A percentile compares a stretch with the other conserved stretches of the same genome.
These are phyloP conservation scores for Pomacea canaliculata DNA, from an alignment of 2,888 invertebrate genomes.

Conservation along the genomic window DNA sequence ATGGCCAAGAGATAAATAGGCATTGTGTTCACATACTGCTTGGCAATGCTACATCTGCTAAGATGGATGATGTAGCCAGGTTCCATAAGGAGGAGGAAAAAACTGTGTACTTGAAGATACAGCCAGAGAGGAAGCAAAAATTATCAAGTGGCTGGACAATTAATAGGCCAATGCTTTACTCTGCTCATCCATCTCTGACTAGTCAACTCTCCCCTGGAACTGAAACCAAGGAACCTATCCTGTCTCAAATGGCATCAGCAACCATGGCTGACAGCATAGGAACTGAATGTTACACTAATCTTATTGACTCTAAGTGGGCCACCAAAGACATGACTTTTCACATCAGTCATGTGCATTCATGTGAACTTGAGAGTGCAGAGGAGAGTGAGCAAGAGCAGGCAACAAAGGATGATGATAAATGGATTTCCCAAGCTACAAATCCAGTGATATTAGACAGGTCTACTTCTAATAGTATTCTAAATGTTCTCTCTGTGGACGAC, in stretches of 20 bases:
- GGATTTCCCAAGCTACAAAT: neutral
- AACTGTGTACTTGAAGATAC: conserved; percentile 12
- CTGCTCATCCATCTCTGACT: neutral
- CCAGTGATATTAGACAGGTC: conserved; percentile 28
- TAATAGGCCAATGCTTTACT: conserved; percentile 23
- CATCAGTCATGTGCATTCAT: conserved; percentile 17
- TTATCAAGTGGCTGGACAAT: conserved; percentile 22
- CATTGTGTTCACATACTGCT: no score
- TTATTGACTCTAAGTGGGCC: no score
- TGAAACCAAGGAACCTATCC: no score
- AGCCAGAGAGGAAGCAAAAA: conserved; percentile 13
- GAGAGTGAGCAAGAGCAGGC: conserved; percentile 1
- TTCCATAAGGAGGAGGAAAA: conserved; percentile 21
- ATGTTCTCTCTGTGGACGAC: conserved; percentile 58
- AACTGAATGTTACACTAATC: no score
- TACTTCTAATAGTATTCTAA: conserved; percentile 50
- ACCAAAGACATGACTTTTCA: no score
- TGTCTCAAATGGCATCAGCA: no score
- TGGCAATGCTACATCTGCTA: conserved; percentile 9
- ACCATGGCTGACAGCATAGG: no score
- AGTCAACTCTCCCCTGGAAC: neutral
- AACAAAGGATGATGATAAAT: neutral
- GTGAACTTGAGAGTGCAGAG: conserved; percentile 18
- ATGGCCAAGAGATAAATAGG: no score
- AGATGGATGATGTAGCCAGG: conserved; percentile 21